Evolutionary conservation across 2,888 invertebrate genomes (phyloP).

Genomic region (Augochlorella aurata): DNA sequence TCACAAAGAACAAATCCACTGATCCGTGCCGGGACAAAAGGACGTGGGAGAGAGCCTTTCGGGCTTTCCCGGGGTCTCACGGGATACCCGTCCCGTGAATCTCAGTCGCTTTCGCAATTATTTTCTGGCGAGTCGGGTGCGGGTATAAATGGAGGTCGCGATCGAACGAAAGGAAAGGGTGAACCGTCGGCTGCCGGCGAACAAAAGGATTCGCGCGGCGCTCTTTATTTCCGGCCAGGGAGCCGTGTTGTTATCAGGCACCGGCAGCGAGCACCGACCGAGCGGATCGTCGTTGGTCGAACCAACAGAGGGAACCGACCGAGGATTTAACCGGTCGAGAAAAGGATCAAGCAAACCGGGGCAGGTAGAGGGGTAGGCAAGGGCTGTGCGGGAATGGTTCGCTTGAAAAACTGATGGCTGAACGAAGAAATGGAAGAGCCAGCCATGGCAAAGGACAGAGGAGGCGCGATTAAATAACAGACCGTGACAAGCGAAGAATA

Average conservation of each 20-base stretch:
- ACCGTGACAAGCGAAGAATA: conserved; percentile 12
- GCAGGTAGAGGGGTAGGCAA: not conserved
- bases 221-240: conserved; percentile 60
- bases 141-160: conserved; percentile 58
- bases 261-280: conserved; percentile 33
- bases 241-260: conserved; percentile 61
- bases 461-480: conserved; percentile 37
- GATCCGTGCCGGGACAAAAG: conserved; percentile 27
- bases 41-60: not conserved
- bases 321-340: conserved; percentile 30
- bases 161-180: conserved; percentile 42
- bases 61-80: not conserved
- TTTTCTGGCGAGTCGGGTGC: conserved; percentile 45
- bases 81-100: conserved; percentile 31
- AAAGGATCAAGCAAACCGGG: conserved; percentile 10
- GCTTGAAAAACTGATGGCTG: conserved; percentile 9
- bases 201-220: conserved; percentile 56
- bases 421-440: not conserved
- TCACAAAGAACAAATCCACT: conserved; percentile 24
- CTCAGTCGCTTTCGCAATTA: conserved; percentile 54
- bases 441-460: conserved; percentile 16
- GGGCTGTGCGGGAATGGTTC: not conserved
- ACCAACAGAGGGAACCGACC: conserved; percentile 12
- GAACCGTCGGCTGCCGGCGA: conserved; percentile 34
- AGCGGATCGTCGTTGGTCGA: conserved; percentile 29